Evolutionary conservation across 2,888 invertebrate genomes (phyloP), one percentile per base, ranked within the genome.

Genomic region (Callyntrura guangdongensis): DNA sequence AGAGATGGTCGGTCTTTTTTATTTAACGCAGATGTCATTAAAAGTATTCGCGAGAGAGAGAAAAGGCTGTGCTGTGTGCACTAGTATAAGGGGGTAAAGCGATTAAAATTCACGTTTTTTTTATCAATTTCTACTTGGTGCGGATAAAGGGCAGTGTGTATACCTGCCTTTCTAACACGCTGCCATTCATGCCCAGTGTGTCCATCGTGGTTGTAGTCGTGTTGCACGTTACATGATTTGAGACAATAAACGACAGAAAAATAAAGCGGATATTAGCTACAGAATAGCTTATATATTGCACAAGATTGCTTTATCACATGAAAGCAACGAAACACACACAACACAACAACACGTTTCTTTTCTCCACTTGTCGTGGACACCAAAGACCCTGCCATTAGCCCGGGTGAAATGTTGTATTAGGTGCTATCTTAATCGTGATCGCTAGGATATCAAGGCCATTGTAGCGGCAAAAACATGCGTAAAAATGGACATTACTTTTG

Each of bases 361-460:
- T 53, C 27, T 36, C 36, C 47, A 77, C 36, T 81, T 27, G 81
- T 36, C 27, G 81, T 59, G 59, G 59, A 81, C 81, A 59, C 56
- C 36, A 81, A n/a, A 56, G 25, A 81, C 81, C 81, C 81, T 27
- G 9, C 81, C 81, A 81, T 81, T 81, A 81, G 8, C 22, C 36
- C n/a, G 81, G 81, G 81, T 81, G 81, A 81, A 81, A 81, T 81
- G 56, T 36, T 49, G 53, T 77, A 56, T 77, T 77, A 77, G 77
- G n/a, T 25, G 53, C 56, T 53, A 77, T 77, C 77, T 77, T 81
- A 81, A 81, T 81, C 81, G 81, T 36, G 56, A 81, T 81, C 81
- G 81, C 27, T 27, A 3, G 36, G 22, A 81, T 81, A 81, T 59
- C 81, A 81, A 81, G 81, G 81, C 81, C 81, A 59, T 81, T 81